Evolutionary conservation across 2,113 vertebrate species (phyloP).

Genomic region (Hiodon alosoides): DNA sequence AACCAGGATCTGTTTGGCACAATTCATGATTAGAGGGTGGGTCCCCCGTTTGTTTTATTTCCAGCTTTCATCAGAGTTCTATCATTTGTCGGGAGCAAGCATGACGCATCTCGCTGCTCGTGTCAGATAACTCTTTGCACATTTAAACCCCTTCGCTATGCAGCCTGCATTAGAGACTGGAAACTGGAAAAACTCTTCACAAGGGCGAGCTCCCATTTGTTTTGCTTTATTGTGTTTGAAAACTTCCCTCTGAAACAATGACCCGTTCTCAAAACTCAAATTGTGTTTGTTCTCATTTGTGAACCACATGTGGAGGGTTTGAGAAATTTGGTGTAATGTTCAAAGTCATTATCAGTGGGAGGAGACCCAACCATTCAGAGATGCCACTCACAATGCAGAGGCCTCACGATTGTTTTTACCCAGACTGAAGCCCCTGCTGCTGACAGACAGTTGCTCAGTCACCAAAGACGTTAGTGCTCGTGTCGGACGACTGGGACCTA

Average conservation of each 20-base stretch:
- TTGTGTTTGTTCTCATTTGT: no score
- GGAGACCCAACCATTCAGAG: constrained; percentile 24
- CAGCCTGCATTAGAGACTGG: constrained; percentile 44
- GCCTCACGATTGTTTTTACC: no score
- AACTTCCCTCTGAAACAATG: constrained; percentile 32
- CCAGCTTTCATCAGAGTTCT: constrained; percentile 34
- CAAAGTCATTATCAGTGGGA: constrained; percentile 49
- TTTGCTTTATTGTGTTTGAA: constrained; percentile 40
- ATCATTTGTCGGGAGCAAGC: no score
- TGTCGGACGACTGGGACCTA: background rate
- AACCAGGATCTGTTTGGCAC: background rate
- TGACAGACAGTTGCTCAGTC: no score
- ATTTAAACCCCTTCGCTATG: constrained; percentile 33
- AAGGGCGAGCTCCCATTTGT: constrained; percentile 47
- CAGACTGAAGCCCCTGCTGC: no score
- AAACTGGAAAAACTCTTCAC: constrained; percentile 34
- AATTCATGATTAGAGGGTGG: constrained; percentile 41
- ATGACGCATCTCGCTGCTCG: no score
- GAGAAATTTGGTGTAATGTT: constrained; percentile 10
- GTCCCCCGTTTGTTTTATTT: constrained; percentile 40
- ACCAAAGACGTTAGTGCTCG: no score
- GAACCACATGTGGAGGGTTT: constrained; percentile 28
- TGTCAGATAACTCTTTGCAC: no score
- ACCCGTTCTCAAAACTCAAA: background rate
- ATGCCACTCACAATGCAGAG: background rate